Base-by-base conservation (phyloP, 2,888 invertebrate species). In the Acronicta alni region DNA sequence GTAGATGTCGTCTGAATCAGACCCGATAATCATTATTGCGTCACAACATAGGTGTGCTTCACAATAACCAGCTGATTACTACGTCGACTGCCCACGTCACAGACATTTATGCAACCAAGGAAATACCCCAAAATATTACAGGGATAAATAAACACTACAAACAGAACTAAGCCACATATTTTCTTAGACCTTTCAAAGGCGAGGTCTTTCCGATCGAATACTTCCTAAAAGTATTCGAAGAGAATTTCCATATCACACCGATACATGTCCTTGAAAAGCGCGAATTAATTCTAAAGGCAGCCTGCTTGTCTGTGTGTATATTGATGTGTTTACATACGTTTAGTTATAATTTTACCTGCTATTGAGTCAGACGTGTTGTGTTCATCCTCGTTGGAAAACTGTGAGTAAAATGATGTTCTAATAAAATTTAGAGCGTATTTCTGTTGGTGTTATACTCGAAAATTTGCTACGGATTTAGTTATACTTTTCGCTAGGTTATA, bases 311-410 rank as follows among this genome's bases (percentile, higher is more conserved):
- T 68, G 60, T 58, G 47, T 70, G 57, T 56, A 46, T 73, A 70
- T 77, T 57, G 52, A 66, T 73, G 57, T 77, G 77, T 79, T 78
- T 79, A 75, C 72, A 70, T 58, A 59, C 69, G 78, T 77, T 79
- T 79, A 79, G 78, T 79, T 69, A 72, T 63, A 79, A 75, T 67
- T 73, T 77, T 79, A 77, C 77, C 79, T 77, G 73, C 73, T 70
- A 57, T 69, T 67, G 73, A 67, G 67, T 51, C 75, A 65, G 80
- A 71, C 79, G 78, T 73, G 78, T 55, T 62, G 60, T 60, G 66
- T 47, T 46, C 57, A 71, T 61, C 59, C 67, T 67, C 42, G 39
- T 46, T 45, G 59, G 61, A 68, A 53, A 62, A 61, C 20, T 71
- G 79, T 77, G 47, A 78, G 79, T 77, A 60, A 39, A 51, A 52